Evolutionary conservation across 2,797 vertebrate genomes (phyloP), one percentile per base, ranked within the genome.

Genomic region (Podarcis lilfordi): DNA sequence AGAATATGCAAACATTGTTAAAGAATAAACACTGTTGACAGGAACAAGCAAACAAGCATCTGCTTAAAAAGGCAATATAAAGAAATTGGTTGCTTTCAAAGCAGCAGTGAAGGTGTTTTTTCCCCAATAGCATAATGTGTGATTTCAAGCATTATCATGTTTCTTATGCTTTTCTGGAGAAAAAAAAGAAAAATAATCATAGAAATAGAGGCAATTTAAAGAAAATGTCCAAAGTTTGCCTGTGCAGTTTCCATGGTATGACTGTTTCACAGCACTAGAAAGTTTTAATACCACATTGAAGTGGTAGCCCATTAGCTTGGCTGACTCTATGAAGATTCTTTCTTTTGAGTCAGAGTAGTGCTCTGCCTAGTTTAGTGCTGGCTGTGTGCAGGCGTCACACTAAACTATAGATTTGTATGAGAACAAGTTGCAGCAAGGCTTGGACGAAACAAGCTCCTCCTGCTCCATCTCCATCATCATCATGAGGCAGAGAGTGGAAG

Each of bases 1-100:
- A 21, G 23, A 61, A 80, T 32, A 68, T 17, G 55, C 76, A 75
- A 55, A 69, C 66, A 64, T 15, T 45, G 77, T 72, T 75, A 37
- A 76, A 29, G 61, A 68, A 80, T 89, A 68, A 80, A 50, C 21
- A 40, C n/a, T 85, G 25, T 27, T 89, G 21, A 66, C 25, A 75
- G 81, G n/a, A 87, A 86, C 68, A 86, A 86, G 80, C 15, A 27
- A 87, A 86, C 68, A 86, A 86, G 80, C 15, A 27, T 59, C 80
- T 78, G 45, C 77, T 82, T 50, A 40, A 32, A 76, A 82, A 80
- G n/a, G 27, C 29, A 43, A 21, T 27, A 85, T 50, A 61, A 32
- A 5, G 17, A 35, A 61, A 69, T 25, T 37, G 40, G 25, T 55
- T 83, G 40, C 23, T 25, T 74, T n/a, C 25, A 75, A 43, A 61